These are phyloP conservation scores for Eublepharis macularius DNA, from an alignment of 2,113 vertebrate genomes.

Conservation along the genomic window DNA sequence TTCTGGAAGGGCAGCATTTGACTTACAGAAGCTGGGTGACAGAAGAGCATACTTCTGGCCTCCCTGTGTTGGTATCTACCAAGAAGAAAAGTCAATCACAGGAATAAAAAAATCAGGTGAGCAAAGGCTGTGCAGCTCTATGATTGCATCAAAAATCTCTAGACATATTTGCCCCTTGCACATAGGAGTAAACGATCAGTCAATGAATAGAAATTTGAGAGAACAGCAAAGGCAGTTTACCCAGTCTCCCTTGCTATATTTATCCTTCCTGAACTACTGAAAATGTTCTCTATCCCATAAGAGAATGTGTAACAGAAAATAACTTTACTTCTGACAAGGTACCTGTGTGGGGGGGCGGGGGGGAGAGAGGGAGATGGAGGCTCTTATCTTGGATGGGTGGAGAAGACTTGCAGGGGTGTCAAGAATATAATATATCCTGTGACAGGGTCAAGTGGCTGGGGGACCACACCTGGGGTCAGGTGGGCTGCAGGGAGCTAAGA, in stretches of 20 bases:
- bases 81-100: conserved; percentile 68
- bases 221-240: neutral
- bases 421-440: neutral
- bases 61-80: conserved; percentile 85
- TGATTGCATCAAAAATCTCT: accelerated
- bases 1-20: conserved; percentile 83
- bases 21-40: conserved; percentile 86
- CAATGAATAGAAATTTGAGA: neutral
- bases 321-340: neutral
- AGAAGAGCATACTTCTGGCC: conserved; percentile 86
- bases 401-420: neutral
- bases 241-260: neutral
- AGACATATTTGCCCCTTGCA: neutral
- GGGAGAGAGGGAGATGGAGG: too few relatives aligned
- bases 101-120: conserved; percentile 44
- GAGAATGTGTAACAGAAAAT: neutral
- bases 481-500: too few relatives aligned
- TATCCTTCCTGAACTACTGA: neutral
- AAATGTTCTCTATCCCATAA: neutral
- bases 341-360: neutral
- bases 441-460: too few relatives aligned
- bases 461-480: too few relatives aligned
- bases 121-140: neutral
- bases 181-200: neutral
- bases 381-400: neutral